phyloP scores from a whole-genome alignment of 2,888 invertebrate genomes.

The Reticulitermes lucifugus region DNA sequence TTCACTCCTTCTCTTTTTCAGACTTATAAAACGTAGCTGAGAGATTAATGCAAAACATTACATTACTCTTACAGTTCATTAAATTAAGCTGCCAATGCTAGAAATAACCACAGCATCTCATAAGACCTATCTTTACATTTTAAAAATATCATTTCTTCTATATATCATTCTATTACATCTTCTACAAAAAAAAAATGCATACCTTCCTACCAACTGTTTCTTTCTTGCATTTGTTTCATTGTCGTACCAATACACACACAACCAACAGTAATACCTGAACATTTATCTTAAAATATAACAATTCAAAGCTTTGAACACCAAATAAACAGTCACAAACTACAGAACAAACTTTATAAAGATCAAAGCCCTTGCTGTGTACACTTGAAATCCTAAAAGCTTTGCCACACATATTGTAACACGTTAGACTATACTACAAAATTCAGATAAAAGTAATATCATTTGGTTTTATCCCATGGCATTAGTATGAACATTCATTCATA shows the following conservation, averaged over 20 bases:
- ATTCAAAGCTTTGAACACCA: not conserved
- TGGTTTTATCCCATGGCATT: not conserved
- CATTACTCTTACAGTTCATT: not conserved
- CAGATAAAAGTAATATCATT: not conserved
- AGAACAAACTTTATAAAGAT: not conserved
- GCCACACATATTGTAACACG: not conserved
- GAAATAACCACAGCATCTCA: not conserved
- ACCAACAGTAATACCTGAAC: not conserved
- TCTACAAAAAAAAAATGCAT: not conserved
- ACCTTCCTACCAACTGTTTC: not conserved
- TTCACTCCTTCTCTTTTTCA: not conserved
- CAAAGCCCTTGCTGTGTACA: not conserved
- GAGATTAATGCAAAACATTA: not conserved
- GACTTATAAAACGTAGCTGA: not conserved
- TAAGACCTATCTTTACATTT: not conserved
- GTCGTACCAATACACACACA: not conserved
- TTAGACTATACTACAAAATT: not conserved
- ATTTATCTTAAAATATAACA: not conserved
- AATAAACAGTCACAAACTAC: not conserved
- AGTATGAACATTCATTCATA: not conserved
- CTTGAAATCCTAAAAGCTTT: constrained; percentile 7
- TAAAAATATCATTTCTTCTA: not conserved
- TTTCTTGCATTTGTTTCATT: not conserved
- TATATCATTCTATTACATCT: not conserved
- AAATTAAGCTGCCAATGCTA: not conserved